Percentiles rank a stretch among this genome's conserved stretches.
phyloP scores from a whole-genome alignment of 2,888 invertebrate genomes.

The Ormia ochracea region DNA sequence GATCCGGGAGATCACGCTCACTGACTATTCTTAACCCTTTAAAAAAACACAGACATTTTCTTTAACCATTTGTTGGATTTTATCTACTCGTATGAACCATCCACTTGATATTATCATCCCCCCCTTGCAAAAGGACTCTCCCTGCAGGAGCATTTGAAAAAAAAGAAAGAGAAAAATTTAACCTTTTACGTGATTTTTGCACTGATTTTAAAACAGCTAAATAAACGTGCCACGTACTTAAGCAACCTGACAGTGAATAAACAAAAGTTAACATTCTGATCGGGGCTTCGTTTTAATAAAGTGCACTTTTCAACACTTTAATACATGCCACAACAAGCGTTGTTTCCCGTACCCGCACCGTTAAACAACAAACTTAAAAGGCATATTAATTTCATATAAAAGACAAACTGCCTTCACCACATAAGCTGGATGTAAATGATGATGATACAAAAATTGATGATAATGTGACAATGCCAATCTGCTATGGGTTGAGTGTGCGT shows the following conservation, averaged over 20 bases:
- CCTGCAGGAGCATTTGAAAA: slow-evolving; percentile 24
- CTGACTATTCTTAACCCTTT: no score
- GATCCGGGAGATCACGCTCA: no score
- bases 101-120: not conserved
- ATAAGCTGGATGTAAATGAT: slow-evolving; percentile 50
- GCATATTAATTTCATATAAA: slow-evolving; percentile 58
- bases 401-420: slow-evolving; percentile 50
- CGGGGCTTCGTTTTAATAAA: slow-evolving; percentile 43
- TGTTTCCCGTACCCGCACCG: slow-evolving; percentile 8
- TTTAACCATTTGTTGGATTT: no score
- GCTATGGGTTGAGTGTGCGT: not conserved
- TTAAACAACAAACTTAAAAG: not conserved
- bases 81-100: no score
- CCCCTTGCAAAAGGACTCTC: slow-evolving; percentile 24
- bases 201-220: slow-evolving; percentile 54
- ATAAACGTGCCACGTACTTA: slow-evolving; percentile 35
- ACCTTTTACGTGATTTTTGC: slow-evolving; percentile 58
- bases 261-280: slow-evolving; percentile 25
- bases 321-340: slow-evolving; percentile 18
- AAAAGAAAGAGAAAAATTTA: no score
- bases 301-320: slow-evolving; percentile 59
- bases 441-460: slow-evolving; percentile 30
- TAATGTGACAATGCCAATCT: slow-evolving; percentile 35
- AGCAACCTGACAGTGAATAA: slow-evolving; percentile 40
- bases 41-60: no score